Base-by-base conservation (phyloP, 2,888 invertebrate species). In the Melieria picta region DNA sequence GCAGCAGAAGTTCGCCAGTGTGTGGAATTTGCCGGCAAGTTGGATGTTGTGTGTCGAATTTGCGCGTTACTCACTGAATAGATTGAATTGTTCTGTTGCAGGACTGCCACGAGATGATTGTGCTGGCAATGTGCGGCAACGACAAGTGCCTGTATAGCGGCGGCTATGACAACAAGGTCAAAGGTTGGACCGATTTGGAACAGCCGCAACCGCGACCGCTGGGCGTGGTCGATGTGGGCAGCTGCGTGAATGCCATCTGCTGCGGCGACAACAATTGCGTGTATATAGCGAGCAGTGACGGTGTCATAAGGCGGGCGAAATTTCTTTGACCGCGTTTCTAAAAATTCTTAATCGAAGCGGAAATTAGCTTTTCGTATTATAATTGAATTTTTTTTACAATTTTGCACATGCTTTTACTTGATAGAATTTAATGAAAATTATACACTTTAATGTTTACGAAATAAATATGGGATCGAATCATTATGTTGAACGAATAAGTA, bases 31-130 rank as follows among this genome's bases (percentile, higher is more conserved):
- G 67, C 71, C 78, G 71, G 84, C 83, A 71, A 76, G 82, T 79
- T 13, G 13, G 6, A 5, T 9, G n/a, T 52, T 1, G 52, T 52
- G 13, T 52, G 13, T 52, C 11, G 13, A 52, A n/a, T 5, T n/a
- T 52, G 6, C n/a, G 6, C 5, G 52, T 30, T 46, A 55, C 46
- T 10, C 13, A 43, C 43, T 45, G 30, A 13, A 42, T 9, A 30
- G 13, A 45, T 57, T 52, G 16, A 48, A 42, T 16, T 60, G 5
- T 62, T 66, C 3, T 55, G 10, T 73, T 72, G n/a, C 60, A 87
- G 87, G 77, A 86, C 69, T 83, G 84, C 30, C 87, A 87, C 73
- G 85, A 86, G 71, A 80, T 85, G 84, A 87, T 87, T 63, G 81
- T 87, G 7, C 87, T 83, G 68, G 77, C 81, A 13, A 80, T 87